Percentiles rank a stretch among this genome's conserved stretches.
These are phyloP conservation scores for Octomys mimax DNA, from an alignment of 2,797 vertebrate genomes.

Conservation along the genomic window DNA sequence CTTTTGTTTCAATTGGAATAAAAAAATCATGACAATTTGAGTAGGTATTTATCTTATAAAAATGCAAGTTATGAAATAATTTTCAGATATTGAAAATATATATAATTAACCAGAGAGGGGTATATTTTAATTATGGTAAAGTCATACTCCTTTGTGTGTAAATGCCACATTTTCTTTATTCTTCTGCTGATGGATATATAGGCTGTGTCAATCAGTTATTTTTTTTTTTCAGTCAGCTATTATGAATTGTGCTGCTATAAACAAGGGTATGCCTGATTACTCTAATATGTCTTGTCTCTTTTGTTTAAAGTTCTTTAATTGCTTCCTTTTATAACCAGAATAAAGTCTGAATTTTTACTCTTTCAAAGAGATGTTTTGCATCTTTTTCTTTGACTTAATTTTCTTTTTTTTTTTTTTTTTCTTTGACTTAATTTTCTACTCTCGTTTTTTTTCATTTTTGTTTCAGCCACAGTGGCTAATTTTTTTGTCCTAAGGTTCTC, in stretches of 20 bases:
- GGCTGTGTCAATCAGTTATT: not conserved
- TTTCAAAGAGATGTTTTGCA: not conserved
- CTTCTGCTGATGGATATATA: not conserved
- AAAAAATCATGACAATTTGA: not conserved
- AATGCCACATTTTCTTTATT: not conserved
- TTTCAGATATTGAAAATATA: constrained; percentile 33
- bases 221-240: not conserved
- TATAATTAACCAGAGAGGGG: constrained; percentile 23
- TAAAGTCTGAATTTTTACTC: constrained; percentile 23
- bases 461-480: not conserved
- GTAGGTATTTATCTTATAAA: constrained; percentile 37
- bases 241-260: not conserved
- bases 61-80: constrained; percentile 57
- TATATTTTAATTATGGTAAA: not conserved
- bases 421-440: not conserved
- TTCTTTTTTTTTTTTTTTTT: not conserved
- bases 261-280: not conserved
- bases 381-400: not conserved
- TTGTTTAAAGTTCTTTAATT: constrained; percentile 43
- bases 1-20: constrained; percentile 60
- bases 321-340: not conserved
- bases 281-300: not conserved
- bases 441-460: not conserved
- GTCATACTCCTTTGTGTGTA: not conserved
- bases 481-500: constrained; percentile 9